Evolutionary conservation across 2,797 vertebrate species (phyloP), one percentile per base, ranked within the genome.

Genomic region (Vireo griseus): DNA sequence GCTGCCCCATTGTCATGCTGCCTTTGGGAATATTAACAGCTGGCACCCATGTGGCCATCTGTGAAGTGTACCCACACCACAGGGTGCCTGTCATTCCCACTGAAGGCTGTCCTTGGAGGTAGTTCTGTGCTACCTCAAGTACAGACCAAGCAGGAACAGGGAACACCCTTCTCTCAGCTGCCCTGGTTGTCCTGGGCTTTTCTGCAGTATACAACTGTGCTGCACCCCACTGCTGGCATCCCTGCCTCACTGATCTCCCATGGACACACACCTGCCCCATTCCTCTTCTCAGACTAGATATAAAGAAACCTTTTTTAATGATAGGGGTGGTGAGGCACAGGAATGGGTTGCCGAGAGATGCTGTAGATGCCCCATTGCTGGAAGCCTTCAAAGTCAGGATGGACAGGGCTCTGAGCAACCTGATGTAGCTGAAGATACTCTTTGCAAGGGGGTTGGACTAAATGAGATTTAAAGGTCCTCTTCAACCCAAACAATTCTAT

Each of bases 281-380:
- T 84, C 37, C 42, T 59, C 28, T 69, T 63, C n/a, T 91, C 26
- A 68, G 47, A 45, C n/a, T 66, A 31, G 19, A 42, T 10, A 33
- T 8, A 52, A 76, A n/a, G 9, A 69, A 82, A 18, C 16, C 0
- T 1, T 1, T 4, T 40, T 55, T 40, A 47, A 5, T 31, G 6
- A 7, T 52, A 10, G 4, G 5, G 6, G 3, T 69, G 20, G 8
- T 90, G 58, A 72, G 25, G 16, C 15, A 35, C 10, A 40, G 21
- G 40, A 71, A 28, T 33, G 35, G 21, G 11, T 40, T 83, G 18
- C 29, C 33, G 71, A 52, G 45, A 47, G 58, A 17, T 1, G 4
- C 14, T n/a, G 45, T 58, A 35, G 58, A 12, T 58, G 10, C 11
- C 6, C 13, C n/a, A 28, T 51, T 25, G 33, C 12, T 65, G 18